These are phyloP conservation scores for Zhengitettix transpicula DNA, from an alignment of 2,888 invertebrate species.

Conservation along the genomic window DNA sequence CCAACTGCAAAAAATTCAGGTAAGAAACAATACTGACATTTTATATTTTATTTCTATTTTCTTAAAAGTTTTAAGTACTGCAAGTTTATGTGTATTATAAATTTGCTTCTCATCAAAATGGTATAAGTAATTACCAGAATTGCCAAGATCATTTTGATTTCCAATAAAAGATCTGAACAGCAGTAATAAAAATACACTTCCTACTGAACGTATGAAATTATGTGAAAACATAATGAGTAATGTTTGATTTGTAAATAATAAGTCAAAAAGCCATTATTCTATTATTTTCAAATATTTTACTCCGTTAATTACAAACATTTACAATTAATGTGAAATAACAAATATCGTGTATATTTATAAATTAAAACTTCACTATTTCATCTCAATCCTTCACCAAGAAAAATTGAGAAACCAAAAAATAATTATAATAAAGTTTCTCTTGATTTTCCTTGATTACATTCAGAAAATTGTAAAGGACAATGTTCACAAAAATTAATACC, in stretches of 20 bases:
- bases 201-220: too few relatives aligned
- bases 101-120: too few relatives aligned
- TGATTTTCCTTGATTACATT: background rate
- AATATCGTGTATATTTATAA: background rate
- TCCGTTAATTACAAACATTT: conserved; percentile 13
- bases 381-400: background rate
- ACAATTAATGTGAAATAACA: conserved; percentile 9
- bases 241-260: background rate
- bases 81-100: too few relatives aligned
- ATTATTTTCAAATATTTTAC: background rate
- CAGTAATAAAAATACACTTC: too few relatives aligned
- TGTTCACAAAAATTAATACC: background rate
- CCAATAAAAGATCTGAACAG: too few relatives aligned
- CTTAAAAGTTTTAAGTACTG: too few relatives aligned
- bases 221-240: background rate
- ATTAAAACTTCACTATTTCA: conserved; percentile 1
- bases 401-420: too few relatives aligned
- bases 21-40: too few relatives aligned
- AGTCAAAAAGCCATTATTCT: background rate
- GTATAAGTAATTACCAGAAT: too few relatives aligned
- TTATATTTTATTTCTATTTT: background rate
- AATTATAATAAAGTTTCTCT: too few relatives aligned
- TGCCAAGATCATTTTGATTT: too few relatives aligned
- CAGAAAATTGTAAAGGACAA: background rate
- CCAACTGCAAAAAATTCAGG: too few relatives aligned